Conservation (phyloP, 1,140 invertebrate species). For the Carcinoscorpius rotundicauda region DNA sequence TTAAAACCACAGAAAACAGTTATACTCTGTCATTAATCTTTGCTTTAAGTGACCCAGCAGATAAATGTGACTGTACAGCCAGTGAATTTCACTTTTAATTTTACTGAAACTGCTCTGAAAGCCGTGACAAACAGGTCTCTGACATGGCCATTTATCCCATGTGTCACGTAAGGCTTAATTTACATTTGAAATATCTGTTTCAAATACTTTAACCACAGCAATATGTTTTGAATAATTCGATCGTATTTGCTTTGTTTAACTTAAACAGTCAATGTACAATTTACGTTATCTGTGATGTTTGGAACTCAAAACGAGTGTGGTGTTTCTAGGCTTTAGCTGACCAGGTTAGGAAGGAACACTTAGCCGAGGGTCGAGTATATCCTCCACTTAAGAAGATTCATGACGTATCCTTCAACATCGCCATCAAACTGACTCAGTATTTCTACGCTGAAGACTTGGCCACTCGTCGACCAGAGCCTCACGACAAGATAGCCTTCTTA, state of each 20-base stretch:
- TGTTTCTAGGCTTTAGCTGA: conserved; percentile 56
- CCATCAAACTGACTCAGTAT: conserved; percentile 65
- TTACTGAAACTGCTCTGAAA: too few species aligned
- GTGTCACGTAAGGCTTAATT: too few species aligned
- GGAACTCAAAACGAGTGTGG: conserved; percentile 6
- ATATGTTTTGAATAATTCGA: too few species aligned
- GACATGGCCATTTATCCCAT: too few species aligned
- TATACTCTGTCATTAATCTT: too few species aligned
- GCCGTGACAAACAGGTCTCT: too few species aligned
- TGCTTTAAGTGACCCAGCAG: too few species aligned
- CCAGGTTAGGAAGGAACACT: conserved; percentile 66
- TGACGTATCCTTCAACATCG: conserved; percentile 77
- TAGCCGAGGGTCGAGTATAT: conserved; percentile 78
- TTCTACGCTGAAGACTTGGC: conserved; percentile 58
- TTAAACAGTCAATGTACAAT: neutral
- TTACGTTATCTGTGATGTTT: neutral
- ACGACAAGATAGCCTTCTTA: conserved; percentile 39
- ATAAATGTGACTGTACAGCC: too few species aligned
- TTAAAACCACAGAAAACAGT: too few species aligned
- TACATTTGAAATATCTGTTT: too few species aligned
- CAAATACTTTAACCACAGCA: too few species aligned
- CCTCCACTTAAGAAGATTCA: conserved; percentile 86
- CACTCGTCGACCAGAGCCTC: conserved; percentile 39
- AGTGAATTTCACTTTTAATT: too few species aligned
- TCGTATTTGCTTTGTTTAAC: neutral